These are phyloP conservation scores for Macquaria ambigua DNA, from an alignment of 2,113 vertebrate species.

Conservation along the genomic window DNA sequence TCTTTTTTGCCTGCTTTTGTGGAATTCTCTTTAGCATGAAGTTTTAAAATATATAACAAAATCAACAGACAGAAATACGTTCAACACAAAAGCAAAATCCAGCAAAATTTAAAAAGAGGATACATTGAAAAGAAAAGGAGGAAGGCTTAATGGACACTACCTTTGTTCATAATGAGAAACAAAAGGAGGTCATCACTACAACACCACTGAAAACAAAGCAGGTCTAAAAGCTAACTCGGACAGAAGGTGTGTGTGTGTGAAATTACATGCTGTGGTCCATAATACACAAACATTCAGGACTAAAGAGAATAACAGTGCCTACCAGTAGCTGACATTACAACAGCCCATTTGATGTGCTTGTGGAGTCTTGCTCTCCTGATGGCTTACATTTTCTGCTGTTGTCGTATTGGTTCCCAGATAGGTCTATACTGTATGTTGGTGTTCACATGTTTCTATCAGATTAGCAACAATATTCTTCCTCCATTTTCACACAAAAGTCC, in stretches of 20 bases:
- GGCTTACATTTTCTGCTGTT: neutral
- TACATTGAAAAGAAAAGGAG: neutral
- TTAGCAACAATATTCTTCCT: neutral
- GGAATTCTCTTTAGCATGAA: neutral
- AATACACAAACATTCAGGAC: neutral
- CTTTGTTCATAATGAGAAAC: neutral
- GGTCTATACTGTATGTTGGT: neutral
- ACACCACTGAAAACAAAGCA: neutral
- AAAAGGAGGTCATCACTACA: no score
- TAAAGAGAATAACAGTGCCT: neutral
- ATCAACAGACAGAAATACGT: neutral
- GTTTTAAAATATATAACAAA: no score
- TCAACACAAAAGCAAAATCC: no score
- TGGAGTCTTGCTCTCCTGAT: neutral
- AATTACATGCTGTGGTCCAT: constrained; percentile 14
- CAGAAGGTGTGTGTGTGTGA: no score
- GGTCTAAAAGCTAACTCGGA: neutral
- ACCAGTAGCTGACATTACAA: neutral
- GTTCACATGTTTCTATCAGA: neutral
- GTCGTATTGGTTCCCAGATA: neutral
- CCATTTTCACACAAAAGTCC: neutral
- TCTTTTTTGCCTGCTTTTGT: neutral
- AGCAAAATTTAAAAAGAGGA: neutral
- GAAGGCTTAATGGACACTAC: neutral
- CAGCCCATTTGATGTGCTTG: neutral